Base-by-base conservation (phyloP, 2,797 vertebrate genomes). In the Chrosomus eos region DNA sequence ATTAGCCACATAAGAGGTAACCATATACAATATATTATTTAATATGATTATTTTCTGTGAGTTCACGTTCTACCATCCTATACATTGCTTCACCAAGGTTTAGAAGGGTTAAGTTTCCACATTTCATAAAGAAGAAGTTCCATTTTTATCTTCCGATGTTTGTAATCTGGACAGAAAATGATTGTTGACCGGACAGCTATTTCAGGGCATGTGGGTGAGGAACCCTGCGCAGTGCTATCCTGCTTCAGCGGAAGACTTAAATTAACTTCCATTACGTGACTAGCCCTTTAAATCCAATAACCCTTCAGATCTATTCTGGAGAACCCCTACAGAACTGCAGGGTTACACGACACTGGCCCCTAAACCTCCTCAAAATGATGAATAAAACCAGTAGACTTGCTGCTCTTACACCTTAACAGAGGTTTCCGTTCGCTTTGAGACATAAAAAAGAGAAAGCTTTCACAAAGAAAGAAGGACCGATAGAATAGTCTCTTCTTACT, bases 241-340 rank as follows among this genome's bases (percentile, higher is more conserved):
- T 88, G 78, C 66, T 76, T 51, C 13, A 45, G 40, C 70, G 74
- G 87, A 88, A 86, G 80, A 48, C 80, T 88, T 68, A 83, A 87
- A 86, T 87, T 85, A 87, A 64, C 80, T 89, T 67, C 53, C 72
- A 86, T 88, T 79, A 62, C 79, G 68, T 84, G 82, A 86, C 88
- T 84, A 87, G 45, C 40, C 58, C 66, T 72, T 67, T 43, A 71
- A 38, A 51, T 26, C 40, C 60, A 85, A 51, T 71, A 58, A 82
- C 73, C n/a, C 31, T 76, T 80, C 23, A 82, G 58, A 85, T 62
- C n/a, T 14, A 62, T 38, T 40, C 14, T 36, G 21, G n/a, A 36
- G 36, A 40, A 48, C 4, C 11, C 8, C 19, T 82, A 64, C n/a
- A 45, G 21, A 62, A 68, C 74, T 71, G 28, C 53, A 48, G 51